phyloP scores from a whole-genome alignment of 2,797 vertebrate species.

The Lates japonicus region DNA sequence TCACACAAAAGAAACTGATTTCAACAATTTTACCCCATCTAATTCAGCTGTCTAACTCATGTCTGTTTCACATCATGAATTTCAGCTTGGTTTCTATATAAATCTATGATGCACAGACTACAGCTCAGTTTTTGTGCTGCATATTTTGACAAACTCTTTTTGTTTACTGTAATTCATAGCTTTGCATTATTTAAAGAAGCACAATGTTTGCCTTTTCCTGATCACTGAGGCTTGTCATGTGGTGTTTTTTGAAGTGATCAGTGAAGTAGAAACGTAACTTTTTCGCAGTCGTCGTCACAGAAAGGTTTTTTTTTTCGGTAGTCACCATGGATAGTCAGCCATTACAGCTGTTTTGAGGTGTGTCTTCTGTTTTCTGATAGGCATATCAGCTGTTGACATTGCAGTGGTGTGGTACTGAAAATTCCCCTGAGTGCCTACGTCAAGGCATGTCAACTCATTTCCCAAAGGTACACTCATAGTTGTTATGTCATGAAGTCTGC shows the following conservation, averaged over 20 bases:
- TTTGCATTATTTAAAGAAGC: slow-evolving; percentile 24
- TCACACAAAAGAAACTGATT: neutral
- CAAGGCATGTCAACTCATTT: slow-evolving; percentile 23
- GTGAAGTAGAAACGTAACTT: slow-evolving; percentile 19
- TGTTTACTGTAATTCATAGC: slow-evolving; percentile 13
- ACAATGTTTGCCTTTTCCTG: neutral
- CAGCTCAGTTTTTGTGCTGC: neutral
- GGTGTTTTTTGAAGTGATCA: slow-evolving; percentile 8
- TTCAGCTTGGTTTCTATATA: neutral
- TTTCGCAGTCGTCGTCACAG: neutral
- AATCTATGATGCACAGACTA: neutral
- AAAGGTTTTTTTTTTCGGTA: slow-evolving; percentile 3
- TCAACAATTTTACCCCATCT: neutral
- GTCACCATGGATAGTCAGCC: slow-evolving; percentile 26
- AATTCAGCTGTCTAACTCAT: neutral
- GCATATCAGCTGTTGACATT: slow-evolving; percentile 46
- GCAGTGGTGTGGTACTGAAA: slow-evolving; percentile 29
- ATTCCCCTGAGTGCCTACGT: slow-evolving; percentile 46
- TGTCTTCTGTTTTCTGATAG: slow-evolving; percentile 7
- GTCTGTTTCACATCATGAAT: neutral
- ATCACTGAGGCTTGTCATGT: slow-evolving; percentile 25
- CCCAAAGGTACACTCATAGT: slow-evolving; percentile 17
- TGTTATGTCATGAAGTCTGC: slow-evolving; percentile 21
- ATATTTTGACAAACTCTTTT: neutral
- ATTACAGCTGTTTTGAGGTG: slow-evolving; percentile 52